These are phyloP conservation scores for Crocidura indochinensis DNA, from an alignment of 2,797 vertebrate species.

Conservation along the genomic window DNA sequence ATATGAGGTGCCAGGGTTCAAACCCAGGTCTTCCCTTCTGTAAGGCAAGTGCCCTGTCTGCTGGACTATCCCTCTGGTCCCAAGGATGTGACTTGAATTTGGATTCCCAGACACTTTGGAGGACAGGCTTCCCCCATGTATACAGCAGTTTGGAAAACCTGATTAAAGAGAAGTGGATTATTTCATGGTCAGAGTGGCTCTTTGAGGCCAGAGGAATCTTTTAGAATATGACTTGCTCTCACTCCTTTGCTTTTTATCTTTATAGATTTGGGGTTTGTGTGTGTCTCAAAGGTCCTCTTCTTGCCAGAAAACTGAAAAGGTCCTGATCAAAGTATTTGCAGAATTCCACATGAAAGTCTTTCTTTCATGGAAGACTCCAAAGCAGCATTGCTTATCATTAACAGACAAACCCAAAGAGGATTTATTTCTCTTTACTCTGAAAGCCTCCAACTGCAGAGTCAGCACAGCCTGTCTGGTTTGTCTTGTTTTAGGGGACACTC, in stretches of 20 bases:
- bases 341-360: neutral
- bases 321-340: neutral
- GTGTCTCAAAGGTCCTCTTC: neutral
- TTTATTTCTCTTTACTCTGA: neutral
- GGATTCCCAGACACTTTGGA: too few species aligned
- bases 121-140: too few species aligned
- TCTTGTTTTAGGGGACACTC: too few species aligned
- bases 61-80: too few species aligned
- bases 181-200: neutral
- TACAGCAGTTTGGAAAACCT: too few species aligned
- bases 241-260: constrained; percentile 30
- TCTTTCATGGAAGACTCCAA: neutral
- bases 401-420: neutral
- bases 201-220: neutral
- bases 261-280: neutral
- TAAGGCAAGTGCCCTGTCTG: too few species aligned
- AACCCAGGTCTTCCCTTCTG: too few species aligned
- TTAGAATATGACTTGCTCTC: neutral
- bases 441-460: too few species aligned
- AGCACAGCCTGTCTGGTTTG: too few species aligned
- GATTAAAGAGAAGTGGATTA: neutral
- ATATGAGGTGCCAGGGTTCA: too few species aligned
- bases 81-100: neutral
- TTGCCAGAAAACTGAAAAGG: neutral
- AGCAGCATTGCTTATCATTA: neutral